Conservation (phyloP, 2,888 invertebrate species). For the Callinectes sapidus region DNA sequence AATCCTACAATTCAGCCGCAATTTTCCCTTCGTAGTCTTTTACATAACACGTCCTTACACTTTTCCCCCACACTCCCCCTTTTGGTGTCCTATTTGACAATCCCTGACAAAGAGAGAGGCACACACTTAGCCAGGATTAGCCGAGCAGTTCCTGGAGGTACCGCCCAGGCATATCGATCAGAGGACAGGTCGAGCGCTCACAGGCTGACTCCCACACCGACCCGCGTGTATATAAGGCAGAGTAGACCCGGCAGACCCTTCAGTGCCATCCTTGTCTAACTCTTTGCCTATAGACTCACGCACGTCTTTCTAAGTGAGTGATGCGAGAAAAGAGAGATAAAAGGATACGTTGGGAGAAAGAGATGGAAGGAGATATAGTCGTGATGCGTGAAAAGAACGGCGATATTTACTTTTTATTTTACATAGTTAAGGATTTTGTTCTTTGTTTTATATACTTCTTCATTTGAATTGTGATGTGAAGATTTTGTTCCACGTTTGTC, state of each 20-base stretch:
- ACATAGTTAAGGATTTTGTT: too few species aligned
- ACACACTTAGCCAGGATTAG: constrained; percentile 11
- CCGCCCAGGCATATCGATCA: neutral
- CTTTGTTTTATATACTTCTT: neutral
- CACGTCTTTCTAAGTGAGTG: neutral
- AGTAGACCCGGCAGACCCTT: neutral
- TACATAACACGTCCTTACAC: neutral
- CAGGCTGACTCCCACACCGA: neutral
- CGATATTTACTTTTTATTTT: neutral
- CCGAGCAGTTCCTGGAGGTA: neutral
- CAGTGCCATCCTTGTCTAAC: neutral
- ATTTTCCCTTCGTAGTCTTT: neutral
- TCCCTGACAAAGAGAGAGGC: neutral
- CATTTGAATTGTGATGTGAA: neutral
- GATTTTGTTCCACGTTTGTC: neutral
- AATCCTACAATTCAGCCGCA: neutral
- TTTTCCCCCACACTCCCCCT: neutral
- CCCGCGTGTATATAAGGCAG: neutral
- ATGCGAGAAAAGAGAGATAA: neutral
- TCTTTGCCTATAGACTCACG: neutral
- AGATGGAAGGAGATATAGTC: neutral
- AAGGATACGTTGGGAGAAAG: neutral
- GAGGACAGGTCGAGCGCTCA: neutral
- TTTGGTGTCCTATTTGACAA: neutral
- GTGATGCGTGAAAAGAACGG: neutral